Evolutionary conservation across 1,140 invertebrate species (phyloP).

Genomic region (Drosophila arawakana): DNA sequence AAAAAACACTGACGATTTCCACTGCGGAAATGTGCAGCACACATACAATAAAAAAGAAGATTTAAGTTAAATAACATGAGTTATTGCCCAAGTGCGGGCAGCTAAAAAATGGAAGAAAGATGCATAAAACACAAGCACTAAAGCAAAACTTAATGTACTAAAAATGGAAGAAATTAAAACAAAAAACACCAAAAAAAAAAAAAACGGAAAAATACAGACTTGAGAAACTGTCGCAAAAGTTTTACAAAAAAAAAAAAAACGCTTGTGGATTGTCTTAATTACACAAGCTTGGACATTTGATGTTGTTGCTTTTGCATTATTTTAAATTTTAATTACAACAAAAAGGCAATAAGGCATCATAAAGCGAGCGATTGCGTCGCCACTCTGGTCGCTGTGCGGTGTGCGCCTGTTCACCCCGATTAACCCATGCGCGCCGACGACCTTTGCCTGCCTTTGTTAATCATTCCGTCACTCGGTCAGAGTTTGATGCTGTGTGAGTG

Average conservation of each 20-base stretch:
- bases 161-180: conserved; percentile 4
- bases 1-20: conserved; percentile 35
- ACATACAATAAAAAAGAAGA: conserved; percentile 34
- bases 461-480: conserved; percentile 36
- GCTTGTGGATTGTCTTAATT: conserved; percentile 43
- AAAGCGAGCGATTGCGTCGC: conserved; percentile 51
- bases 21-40: conserved; percentile 36
- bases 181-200: conserved; percentile 3
- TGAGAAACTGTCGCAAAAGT: conserved; percentile 50
- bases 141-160: conserved; percentile 13
- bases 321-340: conserved; percentile 77
- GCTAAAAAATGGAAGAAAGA: conserved; percentile 21
- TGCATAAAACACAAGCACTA: conserved; percentile 43
- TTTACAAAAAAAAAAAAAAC: conserved; percentile 10
- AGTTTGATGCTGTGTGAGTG: conserved; percentile 47
- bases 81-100: conserved; percentile 56
- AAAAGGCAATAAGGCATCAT: conserved; percentile 43
- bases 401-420: conserved; percentile 73
- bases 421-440: conserved; percentile 65
- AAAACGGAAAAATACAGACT: conserved; percentile 3
- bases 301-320: conserved; percentile 65
- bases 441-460: conserved; percentile 41
- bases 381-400: conserved; percentile 3
- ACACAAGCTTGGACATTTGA: conserved; percentile 43
- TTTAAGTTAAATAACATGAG: conserved; percentile 47